Percentiles rank a stretch among this genome's conserved stretches.
phyloP scores from a whole-genome alignment of 2,888 invertebrate species.

The Fissipunctia ypsillon region DNA sequence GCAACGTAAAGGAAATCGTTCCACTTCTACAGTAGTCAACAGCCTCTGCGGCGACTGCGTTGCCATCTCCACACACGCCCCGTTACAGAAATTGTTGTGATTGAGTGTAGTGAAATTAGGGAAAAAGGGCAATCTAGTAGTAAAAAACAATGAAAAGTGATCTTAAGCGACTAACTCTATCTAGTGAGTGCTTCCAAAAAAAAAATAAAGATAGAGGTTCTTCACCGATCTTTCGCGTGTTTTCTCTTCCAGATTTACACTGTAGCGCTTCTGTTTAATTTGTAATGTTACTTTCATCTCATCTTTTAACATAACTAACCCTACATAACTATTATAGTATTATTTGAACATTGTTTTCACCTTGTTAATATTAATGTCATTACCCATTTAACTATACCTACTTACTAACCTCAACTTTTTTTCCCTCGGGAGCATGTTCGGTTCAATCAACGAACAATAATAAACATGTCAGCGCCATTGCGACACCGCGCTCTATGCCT shows the following conservation, averaged over 20 bases:
- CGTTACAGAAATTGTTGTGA: background rate
- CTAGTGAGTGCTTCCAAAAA: constrained; percentile 16
- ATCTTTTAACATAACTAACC: too few species aligned
- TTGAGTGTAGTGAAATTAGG: too few species aligned
- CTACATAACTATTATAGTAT: too few species aligned
- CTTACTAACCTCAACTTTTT: constrained; percentile 7
- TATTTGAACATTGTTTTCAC: too few species aligned
- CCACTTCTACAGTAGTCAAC: background rate
- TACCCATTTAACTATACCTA: constrained; percentile 1
- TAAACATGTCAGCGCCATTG: constrained; percentile 1
- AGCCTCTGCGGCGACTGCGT: background rate
- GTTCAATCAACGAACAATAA: constrained; percentile 1
- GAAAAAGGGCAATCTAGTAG: constrained; percentile 10
- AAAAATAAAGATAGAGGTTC: constrained; percentile 1
- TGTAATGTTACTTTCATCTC: background rate
- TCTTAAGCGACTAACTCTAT: constrained; percentile 1
- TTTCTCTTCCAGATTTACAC: constrained; percentile 17
- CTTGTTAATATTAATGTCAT: background rate
- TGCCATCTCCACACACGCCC: background rate
- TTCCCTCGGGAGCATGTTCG: constrained; percentile 1
- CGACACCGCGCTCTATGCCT: background rate
- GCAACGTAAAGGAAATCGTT: background rate
- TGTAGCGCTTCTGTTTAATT: constrained; percentile 4
- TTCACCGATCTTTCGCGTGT: constrained; percentile 12
- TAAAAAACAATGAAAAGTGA: constrained; percentile 12